Percentiles rank a stretch among this genome's conserved stretches.
These are phyloP conservation scores for Chalcosyrphus nemorum DNA, from an alignment of 2,888 invertebrate species.

Conservation along the genomic window DNA sequence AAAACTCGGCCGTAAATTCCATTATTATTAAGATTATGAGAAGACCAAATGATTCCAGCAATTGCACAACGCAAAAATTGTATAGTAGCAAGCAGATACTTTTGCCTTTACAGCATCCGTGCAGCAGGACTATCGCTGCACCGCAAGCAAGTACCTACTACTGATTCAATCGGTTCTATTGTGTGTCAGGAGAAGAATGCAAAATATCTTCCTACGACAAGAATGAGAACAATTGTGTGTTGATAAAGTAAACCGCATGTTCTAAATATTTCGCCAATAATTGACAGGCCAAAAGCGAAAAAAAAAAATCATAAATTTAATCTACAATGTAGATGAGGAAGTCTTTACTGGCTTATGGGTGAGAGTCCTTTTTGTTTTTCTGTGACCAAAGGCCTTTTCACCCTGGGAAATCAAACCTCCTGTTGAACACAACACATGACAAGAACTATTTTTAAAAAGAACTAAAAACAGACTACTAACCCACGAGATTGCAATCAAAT, in stretches of 20 bases:
- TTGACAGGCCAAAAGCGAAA: too few relatives aligned
- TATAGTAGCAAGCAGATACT: not conserved
- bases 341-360: not conserved
- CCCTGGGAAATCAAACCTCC: not conserved
- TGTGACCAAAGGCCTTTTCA: not conserved
- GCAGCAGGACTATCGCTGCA: not conserved
- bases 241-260: constrained; percentile 6
- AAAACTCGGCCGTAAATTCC: not conserved
- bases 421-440: not conserved
- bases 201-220: constrained; percentile 10
- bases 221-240: constrained; percentile 25
- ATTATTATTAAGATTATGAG: constrained; percentile 31
- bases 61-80: constrained; percentile 39
- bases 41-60: constrained; percentile 30
- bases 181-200: constrained; percentile 38
- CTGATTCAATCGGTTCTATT: constrained; percentile 53
- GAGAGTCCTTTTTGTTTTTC: not conserved
- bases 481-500: constrained; percentile 18
- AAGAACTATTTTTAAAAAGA: not conserved
- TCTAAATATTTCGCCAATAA: constrained; percentile 49
- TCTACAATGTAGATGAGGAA: constrained; percentile 30
- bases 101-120: not conserved
- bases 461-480: not conserved
- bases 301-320: constrained; percentile 39
- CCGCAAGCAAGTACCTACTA: not conserved